These are phyloP conservation scores for Yponomeuta evonymella DNA, from an alignment of 2,888 invertebrate species.

Conservation along the genomic window DNA sequence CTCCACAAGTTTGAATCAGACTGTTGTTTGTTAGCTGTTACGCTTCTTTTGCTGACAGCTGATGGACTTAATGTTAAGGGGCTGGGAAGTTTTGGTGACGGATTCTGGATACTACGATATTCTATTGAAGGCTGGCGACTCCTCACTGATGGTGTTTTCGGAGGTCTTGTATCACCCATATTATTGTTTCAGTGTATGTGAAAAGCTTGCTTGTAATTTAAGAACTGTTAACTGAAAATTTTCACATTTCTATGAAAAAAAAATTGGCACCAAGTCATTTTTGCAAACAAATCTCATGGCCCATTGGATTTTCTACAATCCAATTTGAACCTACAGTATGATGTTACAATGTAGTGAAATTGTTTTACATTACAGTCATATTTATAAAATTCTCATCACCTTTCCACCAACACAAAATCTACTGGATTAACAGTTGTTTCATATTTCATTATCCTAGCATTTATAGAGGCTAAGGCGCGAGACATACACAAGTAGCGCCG, in stretches of 20 bases:
- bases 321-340: not conserved
- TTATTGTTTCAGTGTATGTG: not conserved
- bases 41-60: not conserved
- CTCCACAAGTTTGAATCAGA: not conserved
- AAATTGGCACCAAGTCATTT: not conserved
- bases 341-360: not conserved
- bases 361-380: no score
- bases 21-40: not conserved
- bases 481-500: no score
- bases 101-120: not conserved
- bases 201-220: not conserved
- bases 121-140: not conserved
- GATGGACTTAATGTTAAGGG: not conserved
- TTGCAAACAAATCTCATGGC: slow-evolving; percentile 4
- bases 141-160: not conserved
- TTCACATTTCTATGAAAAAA: not conserved
- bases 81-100: not conserved
- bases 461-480: no score
- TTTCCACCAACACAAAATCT: no score
- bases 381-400: no score
- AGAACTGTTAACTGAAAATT: not conserved
- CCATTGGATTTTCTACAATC: not conserved
- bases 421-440: no score
- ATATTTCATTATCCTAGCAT: no score
- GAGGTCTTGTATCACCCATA: not conserved